phyloP scores from a whole-genome alignment of 2,888 invertebrate species.

The Dynastes grantii region DNA sequence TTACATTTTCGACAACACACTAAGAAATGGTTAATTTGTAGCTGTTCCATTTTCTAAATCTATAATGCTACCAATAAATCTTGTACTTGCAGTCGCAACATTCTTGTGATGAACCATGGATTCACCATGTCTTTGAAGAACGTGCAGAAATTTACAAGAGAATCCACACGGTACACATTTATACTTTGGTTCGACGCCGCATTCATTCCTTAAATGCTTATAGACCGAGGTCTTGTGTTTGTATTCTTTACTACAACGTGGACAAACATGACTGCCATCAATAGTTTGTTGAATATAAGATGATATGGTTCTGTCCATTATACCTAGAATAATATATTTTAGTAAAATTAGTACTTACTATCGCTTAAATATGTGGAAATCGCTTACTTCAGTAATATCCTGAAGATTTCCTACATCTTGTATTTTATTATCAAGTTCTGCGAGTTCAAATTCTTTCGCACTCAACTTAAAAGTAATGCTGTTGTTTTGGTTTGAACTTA shows the following conservation, averaged over 20 bases:
- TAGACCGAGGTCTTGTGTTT: conserved; percentile 82
- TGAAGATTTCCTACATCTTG: too few relatives aligned
- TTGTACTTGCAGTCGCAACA: conserved; percentile 6
- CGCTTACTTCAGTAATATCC: not conserved
- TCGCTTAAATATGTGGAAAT: not conserved
- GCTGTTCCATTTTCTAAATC: not conserved
- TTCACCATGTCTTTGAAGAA: conserved; percentile 61
- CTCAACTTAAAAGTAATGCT: too few relatives aligned
- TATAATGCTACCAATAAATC: not conserved
- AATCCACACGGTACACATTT: conserved; percentile 62
- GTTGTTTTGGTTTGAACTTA: too few relatives aligned
- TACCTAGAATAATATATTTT: conserved; percentile 20
- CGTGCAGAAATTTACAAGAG: conserved; percentile 62
- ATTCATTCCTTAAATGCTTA: conserved; percentile 83
- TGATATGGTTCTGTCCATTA: conserved; percentile 25
- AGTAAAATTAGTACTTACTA: not conserved
- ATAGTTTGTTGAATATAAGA: conserved; percentile 50
- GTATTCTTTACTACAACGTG: conserved; percentile 83
- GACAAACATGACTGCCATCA: conserved; percentile 70
- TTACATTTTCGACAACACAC: not conserved
- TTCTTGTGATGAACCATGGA: conserved; percentile 54
- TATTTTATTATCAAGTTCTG: too few relatives aligned
- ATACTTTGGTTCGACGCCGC: conserved; percentile 70
- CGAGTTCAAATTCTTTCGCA: too few relatives aligned
- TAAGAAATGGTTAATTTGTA: not conserved